Evolutionary conservation across 2,797 vertebrate species (phyloP), one percentile per base, ranked within the genome.

Genomic region (Aplochiton taeniatus): DNA sequence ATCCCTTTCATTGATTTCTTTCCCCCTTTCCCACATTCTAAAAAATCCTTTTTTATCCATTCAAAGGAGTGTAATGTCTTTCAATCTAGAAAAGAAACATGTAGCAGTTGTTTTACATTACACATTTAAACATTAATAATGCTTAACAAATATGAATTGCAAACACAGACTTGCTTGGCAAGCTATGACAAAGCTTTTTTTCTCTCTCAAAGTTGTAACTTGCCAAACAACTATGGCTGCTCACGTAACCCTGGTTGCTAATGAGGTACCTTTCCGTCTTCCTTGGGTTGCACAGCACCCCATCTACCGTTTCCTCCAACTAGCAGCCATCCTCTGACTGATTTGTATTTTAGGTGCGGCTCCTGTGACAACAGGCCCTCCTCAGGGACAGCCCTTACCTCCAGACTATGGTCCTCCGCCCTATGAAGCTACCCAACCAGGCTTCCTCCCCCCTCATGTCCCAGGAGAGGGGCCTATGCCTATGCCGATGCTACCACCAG

Each of bases 321-420:
- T 31, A 31, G 31, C 31, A 31, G 31, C 31, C 31, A 31, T 3
- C 31, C 31, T 31, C 31, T 31, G 31, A 31, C 31, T 41, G 0
- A 1, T 49, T 1, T 42, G 11, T 62, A 16, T 59, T 67, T 43
- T 76, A 93, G 89, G 85, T 70, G 70, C 83, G 0, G 85, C 81
- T 19, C 81, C 90, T 2, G 81, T 94, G 1, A 91, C 89, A 1
- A 89, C 90, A 63, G 92, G 81, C 61, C 95, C 95, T 31, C 91
- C 91, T 4, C 92, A 92, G 43, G 93, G 94, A 69, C 90, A 92
- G 64, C 92, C 93, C 0, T 18, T 95, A 42, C 95, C 95, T 61
- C 91, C 94, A 41, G 96, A 98, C 20, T 94, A 95, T 0, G 96
- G 95, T 0, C 97, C 97, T 9, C 97, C 97, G 9, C 96, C 97